Evolutionary conservation across 2,113 vertebrate genomes (phyloP).

Genomic region (Cygnus buccinator): DNA sequence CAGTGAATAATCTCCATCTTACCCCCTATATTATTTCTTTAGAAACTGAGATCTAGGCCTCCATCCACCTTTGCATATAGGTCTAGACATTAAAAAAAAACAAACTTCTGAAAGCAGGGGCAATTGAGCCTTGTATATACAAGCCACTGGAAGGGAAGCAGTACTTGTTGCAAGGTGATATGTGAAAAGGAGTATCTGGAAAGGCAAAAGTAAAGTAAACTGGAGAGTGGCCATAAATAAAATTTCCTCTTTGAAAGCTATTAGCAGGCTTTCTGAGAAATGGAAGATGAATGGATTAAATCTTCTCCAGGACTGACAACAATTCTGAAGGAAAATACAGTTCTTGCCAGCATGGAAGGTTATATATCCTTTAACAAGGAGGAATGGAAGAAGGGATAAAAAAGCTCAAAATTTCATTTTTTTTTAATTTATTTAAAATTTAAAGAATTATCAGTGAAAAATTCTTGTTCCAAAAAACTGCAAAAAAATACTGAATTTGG

Average conservation of each 20-base stretch:
- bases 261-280: neutral
- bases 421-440: neutral
- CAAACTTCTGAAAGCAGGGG: neutral
- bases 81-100: slow-evolving; percentile 12
- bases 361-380: neutral
- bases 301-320: neutral
- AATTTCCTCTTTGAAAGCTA: neutral
- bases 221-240: neutral
- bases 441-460: neutral
- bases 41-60: neutral
- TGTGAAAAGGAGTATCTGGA: neutral
- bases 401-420: neutral
- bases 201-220: slow-evolving; percentile 26
- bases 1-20: neutral
- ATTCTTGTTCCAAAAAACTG: neutral
- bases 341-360: neutral
- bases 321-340: neutral
- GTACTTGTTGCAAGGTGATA: neutral
- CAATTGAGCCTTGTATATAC: neutral
- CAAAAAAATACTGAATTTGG: neutral
- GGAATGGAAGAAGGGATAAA: neutral
- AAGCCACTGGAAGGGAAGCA: neutral
- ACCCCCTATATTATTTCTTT: neutral
- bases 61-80: neutral
- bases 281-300: neutral